phyloP scores from a whole-genome alignment of 2,888 invertebrate species.

The Mesorhabditis spiculigera region DNA sequence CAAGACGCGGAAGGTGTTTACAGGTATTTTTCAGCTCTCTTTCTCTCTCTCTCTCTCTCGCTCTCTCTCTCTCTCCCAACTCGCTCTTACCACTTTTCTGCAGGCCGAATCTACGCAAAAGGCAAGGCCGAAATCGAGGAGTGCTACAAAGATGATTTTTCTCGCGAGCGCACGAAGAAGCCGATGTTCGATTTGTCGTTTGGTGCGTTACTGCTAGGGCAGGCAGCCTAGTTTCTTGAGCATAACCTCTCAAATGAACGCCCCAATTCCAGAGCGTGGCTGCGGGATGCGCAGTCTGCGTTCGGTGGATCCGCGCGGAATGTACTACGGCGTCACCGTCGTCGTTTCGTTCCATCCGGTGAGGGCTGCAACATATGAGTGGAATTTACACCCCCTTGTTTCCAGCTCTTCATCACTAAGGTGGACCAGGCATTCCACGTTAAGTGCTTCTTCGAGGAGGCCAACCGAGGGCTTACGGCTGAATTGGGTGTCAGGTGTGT shows the following conservation, averaged over 20 bases:
- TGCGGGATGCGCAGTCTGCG: conserved; percentile 58
- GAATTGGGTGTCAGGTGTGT: conserved; percentile 57
- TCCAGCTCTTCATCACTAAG: conserved; percentile 56
- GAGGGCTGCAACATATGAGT: background rate
- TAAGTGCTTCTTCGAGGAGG: conserved; percentile 59
- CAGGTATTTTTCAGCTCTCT: conserved; percentile 24
- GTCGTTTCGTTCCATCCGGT: conserved; percentile 58
- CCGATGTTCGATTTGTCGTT: conserved; percentile 54
- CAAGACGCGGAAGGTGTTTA: conserved; percentile 55
- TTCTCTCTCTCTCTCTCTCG: background rate
- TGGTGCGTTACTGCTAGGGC: conserved; percentile 26
- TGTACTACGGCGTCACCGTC: conserved; percentile 59
- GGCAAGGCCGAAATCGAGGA: conserved; percentile 52
- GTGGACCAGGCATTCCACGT: conserved; percentile 59
- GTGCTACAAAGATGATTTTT: conserved; percentile 55
- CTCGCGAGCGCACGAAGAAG: conserved; percentile 47
- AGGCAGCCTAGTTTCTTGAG: background rate
- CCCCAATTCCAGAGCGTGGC: conserved; percentile 6
- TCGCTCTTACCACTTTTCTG: conserved; percentile 8
- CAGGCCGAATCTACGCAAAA: conserved; percentile 58
- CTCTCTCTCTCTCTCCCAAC: background rate
- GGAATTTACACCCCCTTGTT: background rate
- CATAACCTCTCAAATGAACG: background rate
- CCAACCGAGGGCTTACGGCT: conserved; percentile 55
- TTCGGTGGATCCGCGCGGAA: conserved; percentile 58